A percentile compares a stretch with the other conserved stretches of the same genome.
Conservation (phyloP, 2,888 invertebrate species). For the Eupeodes luniger region DNA sequence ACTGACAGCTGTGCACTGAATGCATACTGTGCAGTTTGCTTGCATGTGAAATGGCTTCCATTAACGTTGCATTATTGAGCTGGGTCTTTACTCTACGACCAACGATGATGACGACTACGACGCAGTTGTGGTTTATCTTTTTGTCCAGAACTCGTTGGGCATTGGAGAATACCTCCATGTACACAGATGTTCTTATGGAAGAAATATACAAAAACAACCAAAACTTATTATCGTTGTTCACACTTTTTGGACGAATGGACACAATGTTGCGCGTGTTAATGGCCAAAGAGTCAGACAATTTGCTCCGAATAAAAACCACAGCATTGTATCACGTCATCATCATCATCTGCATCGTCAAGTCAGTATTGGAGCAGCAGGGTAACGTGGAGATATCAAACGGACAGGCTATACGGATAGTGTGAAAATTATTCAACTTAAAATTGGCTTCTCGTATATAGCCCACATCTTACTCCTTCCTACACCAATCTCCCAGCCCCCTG, state of each 20-base stretch:
- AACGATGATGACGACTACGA: neutral
- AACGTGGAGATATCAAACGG: too few relatives aligned
- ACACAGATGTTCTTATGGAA: slow-evolving; percentile 13
- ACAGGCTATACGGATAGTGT: slow-evolving; percentile 14
- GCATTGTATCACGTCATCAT: slow-evolving; percentile 68
- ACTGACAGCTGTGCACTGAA: slow-evolving; percentile 31
- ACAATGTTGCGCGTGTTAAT: slow-evolving; percentile 68
- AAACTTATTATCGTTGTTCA: slow-evolving; percentile 33
- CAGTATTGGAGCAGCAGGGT: neutral
- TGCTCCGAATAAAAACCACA: slow-evolving; percentile 69
- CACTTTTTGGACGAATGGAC: slow-evolving; percentile 53
- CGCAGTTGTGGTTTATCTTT: slow-evolving; percentile 55
- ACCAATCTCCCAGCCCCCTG: neutral
- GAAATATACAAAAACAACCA: slow-evolving; percentile 27
- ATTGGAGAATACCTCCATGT: neutral
- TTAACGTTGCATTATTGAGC: slow-evolving; percentile 47
- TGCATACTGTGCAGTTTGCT: neutral
- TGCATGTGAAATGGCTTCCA: slow-evolving; percentile 40
- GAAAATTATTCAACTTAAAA: slow-evolving; percentile 60
- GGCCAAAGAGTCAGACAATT: slow-evolving; percentile 62
- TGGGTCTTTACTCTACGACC: slow-evolving; percentile 3
- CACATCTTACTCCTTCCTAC: too few relatives aligned
- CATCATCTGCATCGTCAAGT: slow-evolving; percentile 1
- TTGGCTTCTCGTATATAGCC: slow-evolving; percentile 1
- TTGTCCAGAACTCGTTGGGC: slow-evolving; percentile 14